phyloP scores from a whole-genome alignment of 2,113 vertebrate genomes.

The Cyprinodon variegatus region DNA sequence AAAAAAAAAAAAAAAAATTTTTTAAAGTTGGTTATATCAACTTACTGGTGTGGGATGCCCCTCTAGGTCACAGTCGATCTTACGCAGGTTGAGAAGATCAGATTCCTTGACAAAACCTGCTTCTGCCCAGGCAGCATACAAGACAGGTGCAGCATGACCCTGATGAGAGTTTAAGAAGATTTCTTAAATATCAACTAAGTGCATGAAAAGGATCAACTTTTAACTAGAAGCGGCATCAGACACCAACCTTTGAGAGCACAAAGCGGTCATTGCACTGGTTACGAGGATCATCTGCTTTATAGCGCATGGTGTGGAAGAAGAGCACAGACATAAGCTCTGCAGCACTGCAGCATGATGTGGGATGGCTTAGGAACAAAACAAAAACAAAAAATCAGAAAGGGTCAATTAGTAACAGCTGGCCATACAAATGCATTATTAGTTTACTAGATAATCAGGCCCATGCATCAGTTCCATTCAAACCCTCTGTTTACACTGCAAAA shows the following conservation, averaged over 20 bases:
- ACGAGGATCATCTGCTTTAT: slow-evolving; percentile 76
- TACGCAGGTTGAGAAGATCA: slow-evolving; percentile 82
- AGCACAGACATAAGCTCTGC: slow-evolving; percentile 86
- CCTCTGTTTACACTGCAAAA: neutral
- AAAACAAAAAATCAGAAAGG: neutral
- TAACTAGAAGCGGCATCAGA: neutral
- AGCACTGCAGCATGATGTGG: slow-evolving; percentile 85
- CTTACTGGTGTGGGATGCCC: slow-evolving; percentile 88
- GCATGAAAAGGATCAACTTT: neutral
- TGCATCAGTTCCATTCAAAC: slow-evolving; percentile 23
- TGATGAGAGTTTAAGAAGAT: slow-evolving; percentile 3
- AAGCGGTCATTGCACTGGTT: slow-evolving; percentile 86
- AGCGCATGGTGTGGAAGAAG: slow-evolving; percentile 87
- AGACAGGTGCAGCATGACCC: slow-evolving; percentile 85
- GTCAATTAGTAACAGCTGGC: neutral
- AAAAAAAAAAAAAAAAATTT: neutral
- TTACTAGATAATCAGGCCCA: slow-evolving; percentile 22
- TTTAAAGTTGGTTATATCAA: neutral
- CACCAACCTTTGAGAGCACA: slow-evolving; percentile 83
- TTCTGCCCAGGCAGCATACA: slow-evolving; percentile 85
- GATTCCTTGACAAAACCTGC: slow-evolving; percentile 80
- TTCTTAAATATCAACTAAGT: neutral
- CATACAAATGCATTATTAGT: neutral
- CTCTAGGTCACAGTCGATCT: slow-evolving; percentile 81
- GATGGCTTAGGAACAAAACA: slow-evolving; percentile 75